Conservation (phyloP, 2,113 vertebrate genomes). For the Daubentonia madagascariensis region DNA sequence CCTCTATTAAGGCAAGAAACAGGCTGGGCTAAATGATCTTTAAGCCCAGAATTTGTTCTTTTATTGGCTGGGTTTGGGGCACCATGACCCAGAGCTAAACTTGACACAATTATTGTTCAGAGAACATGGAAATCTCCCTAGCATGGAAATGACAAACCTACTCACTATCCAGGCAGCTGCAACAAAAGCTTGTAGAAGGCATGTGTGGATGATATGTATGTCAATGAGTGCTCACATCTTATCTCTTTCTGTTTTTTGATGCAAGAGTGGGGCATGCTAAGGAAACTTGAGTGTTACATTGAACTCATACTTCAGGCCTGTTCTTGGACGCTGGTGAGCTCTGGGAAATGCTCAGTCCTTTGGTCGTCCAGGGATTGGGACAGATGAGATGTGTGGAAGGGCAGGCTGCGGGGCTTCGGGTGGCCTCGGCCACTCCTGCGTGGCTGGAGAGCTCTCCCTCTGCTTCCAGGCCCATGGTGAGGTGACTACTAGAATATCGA, state of each 20-base stretch:
- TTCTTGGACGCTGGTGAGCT: neutral
- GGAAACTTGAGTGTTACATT: neutral
- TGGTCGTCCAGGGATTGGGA: neutral
- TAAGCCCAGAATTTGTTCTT: neutral
- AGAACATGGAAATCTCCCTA: neutral
- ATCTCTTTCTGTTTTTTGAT: neutral
- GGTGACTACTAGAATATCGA: neutral
- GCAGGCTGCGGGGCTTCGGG: too few relatives aligned
- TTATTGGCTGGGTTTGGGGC: neutral
- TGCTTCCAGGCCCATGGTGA: neutral
- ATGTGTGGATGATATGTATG: accelerated
- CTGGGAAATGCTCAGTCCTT: neutral
- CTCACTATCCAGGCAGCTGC: too few relatives aligned
- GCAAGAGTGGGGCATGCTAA: neutral
- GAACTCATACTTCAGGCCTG: neutral
- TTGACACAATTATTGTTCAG: neutral
- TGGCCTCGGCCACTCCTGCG: too few relatives aligned
- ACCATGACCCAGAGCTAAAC: neutral
- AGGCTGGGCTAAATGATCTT: neutral
- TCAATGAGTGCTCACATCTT: neutral
- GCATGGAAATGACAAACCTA: neutral
- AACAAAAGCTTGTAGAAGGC: neutral
- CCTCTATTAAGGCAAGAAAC: neutral
- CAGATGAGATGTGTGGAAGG: neutral
- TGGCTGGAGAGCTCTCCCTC: neutral